Conservation (phyloP, 2,888 invertebrate species). For the Dynastes maya region DNA sequence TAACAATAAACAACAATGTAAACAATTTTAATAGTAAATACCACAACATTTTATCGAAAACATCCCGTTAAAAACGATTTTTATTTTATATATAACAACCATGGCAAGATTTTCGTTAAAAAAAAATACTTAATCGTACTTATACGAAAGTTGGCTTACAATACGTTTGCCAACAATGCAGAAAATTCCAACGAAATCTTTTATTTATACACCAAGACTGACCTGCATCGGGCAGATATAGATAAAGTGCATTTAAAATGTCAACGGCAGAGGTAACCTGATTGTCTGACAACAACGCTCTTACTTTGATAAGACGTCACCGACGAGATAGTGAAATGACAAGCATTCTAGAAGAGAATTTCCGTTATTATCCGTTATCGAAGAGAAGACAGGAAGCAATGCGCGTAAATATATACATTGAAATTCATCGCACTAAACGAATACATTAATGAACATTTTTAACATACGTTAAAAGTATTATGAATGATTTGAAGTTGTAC, state of each 20-base stretch:
- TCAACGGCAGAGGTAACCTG: constrained; percentile 13
- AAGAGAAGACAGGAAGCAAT: constrained; percentile 32
- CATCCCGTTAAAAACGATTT: neutral
- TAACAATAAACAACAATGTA: neutral
- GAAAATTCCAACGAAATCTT: constrained; percentile 19
- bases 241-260: constrained; percentile 15
- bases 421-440: constrained; percentile 24
- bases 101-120: neutral
- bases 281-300: constrained; percentile 2
- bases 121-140: constrained; percentile 8
- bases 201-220: constrained; percentile 15
- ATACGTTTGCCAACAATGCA: constrained; percentile 29
- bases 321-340: constrained; percentile 28
- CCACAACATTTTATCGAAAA: neutral
- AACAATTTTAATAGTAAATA: neutral
- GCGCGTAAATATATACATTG: constrained; percentile 16
- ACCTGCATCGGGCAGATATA: constrained; percentile 10
- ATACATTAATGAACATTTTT: constrained; percentile 21
- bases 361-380: constrained; percentile 34
- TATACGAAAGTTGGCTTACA: neutral
- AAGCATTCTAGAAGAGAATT: constrained; percentile 27
- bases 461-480: constrained; percentile 11
- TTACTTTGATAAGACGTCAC: constrained; percentile 19
- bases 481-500: constrained; percentile 3
- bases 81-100: neutral